Evolutionary conservation across 2,797 vertebrate genomes (phyloP).

Genomic region (Acomys russatus): DNA sequence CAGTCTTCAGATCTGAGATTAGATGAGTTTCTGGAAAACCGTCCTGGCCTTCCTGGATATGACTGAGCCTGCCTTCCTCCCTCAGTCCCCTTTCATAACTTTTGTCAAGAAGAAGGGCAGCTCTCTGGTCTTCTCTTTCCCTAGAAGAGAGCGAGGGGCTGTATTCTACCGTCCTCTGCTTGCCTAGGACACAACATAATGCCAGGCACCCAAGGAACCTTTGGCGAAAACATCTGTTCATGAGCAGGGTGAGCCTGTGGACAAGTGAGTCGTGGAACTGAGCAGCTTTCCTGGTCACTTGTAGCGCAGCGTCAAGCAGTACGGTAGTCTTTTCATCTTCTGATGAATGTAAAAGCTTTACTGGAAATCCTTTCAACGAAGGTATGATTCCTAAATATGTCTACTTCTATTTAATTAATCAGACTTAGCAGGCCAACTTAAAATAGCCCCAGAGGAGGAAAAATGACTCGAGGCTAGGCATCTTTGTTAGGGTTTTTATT

Average conservation of each 20-base stretch:
- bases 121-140: neutral
- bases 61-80: neutral
- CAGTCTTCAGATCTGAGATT: neutral
- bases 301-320: neutral
- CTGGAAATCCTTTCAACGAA: neutral
- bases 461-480: neutral
- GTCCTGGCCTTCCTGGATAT: neutral
- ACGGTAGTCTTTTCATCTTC: neutral
- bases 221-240: neutral
- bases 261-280: neutral
- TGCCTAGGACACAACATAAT: neutral
- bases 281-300: neutral
- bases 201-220: neutral
- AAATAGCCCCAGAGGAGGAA: neutral
- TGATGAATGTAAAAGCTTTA: neutral
- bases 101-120: neutral
- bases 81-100: neutral
- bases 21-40: neutral
- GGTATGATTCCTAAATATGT: neutral
- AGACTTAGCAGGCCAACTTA: neutral
- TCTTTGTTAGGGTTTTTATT: neutral
- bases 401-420: slow-evolving; percentile 34
- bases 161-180: neutral
- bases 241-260: neutral
- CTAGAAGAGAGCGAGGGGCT: neutral